phyloP scores from a whole-genome alignment of 2,797 vertebrate species.

The Manis crassicaudata region DNA sequence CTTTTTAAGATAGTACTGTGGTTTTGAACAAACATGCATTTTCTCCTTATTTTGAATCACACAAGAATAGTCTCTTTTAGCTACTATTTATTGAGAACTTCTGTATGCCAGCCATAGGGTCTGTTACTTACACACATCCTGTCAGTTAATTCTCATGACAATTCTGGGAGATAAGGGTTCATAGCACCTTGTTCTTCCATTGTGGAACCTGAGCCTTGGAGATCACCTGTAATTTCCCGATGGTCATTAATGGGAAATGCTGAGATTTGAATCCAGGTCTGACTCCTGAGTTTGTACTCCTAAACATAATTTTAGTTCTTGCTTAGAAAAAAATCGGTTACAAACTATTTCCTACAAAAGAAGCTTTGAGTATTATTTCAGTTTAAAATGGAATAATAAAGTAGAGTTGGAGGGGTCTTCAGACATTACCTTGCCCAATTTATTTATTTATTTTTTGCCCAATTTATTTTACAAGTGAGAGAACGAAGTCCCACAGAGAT shows the following conservation, averaged over 20 bases:
- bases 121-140: no score
- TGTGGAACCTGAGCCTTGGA: neutral
- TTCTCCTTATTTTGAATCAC: neutral
- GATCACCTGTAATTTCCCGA: neutral
- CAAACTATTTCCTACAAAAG: neutral
- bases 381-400: neutral
- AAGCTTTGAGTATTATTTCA: neutral
- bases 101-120: neutral
- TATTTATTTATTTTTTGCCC: neutral
- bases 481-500: neutral
- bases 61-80: neutral
- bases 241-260: neutral
- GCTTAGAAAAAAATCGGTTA: neutral
- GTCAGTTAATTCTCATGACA: neutral
- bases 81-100: neutral
- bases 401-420: neutral
- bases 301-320: neutral
- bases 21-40: neutral
- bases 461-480: neutral
- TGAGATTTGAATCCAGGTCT: neutral
- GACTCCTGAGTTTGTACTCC: neutral
- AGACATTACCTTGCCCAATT: neutral
- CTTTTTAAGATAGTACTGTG: neutral
- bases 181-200: neutral
- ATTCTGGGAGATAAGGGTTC: neutral